Base-by-base conservation (phyloP, 2,888 invertebrate genomes). In the Ornithoptera alexandrae region DNA sequence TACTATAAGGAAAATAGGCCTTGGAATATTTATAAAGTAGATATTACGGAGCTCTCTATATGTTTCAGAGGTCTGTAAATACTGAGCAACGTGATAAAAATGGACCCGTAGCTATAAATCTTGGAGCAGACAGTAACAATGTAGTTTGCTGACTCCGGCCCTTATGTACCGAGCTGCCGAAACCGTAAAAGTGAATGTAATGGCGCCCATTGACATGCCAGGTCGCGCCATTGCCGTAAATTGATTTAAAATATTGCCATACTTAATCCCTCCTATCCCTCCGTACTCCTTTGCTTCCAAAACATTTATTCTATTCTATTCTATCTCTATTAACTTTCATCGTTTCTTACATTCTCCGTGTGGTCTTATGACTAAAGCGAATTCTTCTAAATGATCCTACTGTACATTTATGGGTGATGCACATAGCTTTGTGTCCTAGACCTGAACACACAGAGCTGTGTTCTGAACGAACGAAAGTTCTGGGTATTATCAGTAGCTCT, bases 111-210 rank as follows among this genome's bases (percentile, higher is more conserved):
- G 24, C 67, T 18, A 73, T 73, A 73, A 72, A 73, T 73, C 69
- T 65, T 68, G 50, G 64, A 63, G 68, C 57, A 62, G 69, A 69
- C 69, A 65, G 71, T 72, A 71, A 70, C 68, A 72, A 67, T 71
- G 71, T 72, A 71, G 65, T 72, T 72, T 71, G 70, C 69, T 69
- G 60, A 71, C 57, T 68, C 62, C 62, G 22, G 67, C 69, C 72
- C 67, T 70, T 68, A 56, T 68, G 67, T 57, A 57, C 62, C 67
- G 56, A 58, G 67, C 62, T 68, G 67, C 62, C 67, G 67, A 62
- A 67, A 67, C 61, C 62, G 61, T 67, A 67, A 67, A 67, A 67
- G 67, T 67, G 61, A 67, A 67, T 67, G 67, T 67, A 67, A 67
- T 67, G 57, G 67, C 67, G 17, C 24, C 61, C 67, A 67, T 67